phyloP scores from a whole-genome alignment of 2,797 vertebrate species.

The Leucoraja ocellata region DNA sequence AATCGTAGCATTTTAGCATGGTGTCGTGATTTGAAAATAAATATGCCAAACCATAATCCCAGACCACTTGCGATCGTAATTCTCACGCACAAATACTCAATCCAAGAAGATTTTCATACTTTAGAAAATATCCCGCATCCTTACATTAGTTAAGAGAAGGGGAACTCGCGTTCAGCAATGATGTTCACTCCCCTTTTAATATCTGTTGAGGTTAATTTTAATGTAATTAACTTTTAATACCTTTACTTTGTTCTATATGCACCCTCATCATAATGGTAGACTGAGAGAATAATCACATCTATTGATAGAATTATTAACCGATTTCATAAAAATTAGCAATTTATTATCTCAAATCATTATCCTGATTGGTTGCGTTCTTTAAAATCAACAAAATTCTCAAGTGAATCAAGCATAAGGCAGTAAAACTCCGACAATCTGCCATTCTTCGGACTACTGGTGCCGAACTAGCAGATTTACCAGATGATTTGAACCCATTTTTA shows the following conservation, averaged over 20 bases:
- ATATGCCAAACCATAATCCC: not conserved
- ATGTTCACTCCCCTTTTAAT: not conserved
- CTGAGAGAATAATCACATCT: not conserved
- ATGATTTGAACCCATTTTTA: too few species aligned
- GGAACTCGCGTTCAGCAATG: not conserved
- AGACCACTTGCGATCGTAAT: not conserved
- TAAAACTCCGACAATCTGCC: not conserved
- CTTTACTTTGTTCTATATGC: not conserved
- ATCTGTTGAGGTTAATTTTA: not conserved
- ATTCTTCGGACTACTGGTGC: too few species aligned
- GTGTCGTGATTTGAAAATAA: not conserved
- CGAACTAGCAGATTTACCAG: too few species aligned
- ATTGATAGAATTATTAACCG: not conserved
- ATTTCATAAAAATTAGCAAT: not conserved
- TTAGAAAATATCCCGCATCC: not conserved
- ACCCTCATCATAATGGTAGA: not conserved
- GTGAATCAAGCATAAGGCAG: too few species aligned
- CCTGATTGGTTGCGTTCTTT: not conserved
- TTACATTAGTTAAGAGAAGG: not conserved
- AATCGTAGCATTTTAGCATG: not conserved
- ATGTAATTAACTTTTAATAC: not conserved
- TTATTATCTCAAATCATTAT: not conserved
- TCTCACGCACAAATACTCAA: not conserved
- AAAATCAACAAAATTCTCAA: too few species aligned
- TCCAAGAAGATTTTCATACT: not conserved